Evolutionary conservation across 2,797 vertebrate species (phyloP), one percentile per base, ranked within the genome.

Genomic region (Sebastes jordani): DNA sequence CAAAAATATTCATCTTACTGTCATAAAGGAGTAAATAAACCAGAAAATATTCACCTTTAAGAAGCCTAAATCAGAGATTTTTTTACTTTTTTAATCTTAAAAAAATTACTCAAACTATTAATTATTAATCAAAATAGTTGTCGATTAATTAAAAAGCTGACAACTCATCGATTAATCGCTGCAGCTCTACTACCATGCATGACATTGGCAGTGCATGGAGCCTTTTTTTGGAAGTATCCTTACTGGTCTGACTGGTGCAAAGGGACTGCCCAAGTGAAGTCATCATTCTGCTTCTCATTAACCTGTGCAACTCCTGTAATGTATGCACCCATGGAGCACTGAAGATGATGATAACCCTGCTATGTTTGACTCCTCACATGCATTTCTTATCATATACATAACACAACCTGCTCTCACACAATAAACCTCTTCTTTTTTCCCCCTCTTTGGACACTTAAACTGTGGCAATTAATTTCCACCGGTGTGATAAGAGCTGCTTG

Each of bases 211-310:
- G 2, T 16, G 66, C 13, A 73, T 25, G 3, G 6, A 71, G 61
- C 6, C 54, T 49, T n/a, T 55, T 25, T n/a, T 13, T 74, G 25
- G 27, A 59, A 83, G 32, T 29, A 71, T 18, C 58, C 32, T 80
- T 25, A 65, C 49, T 73, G 78, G 64, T 68, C 36, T 82, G 67
- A 76, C 55, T 86, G 80, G 76, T 86, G 74, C 67, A 86, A 52
- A 29, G 77, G 65, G 54, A 71, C 55, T 20, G 14, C 75, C 52
- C 76, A 56, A 63, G 59, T 30, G 30, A 75, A 68, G 63, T 66
- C 68, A 46, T 56, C 58, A 49, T 18, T 46, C 58, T 74, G 80
- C 18, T 76, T 73, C 88, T 84, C 81, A 82, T 87, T 85, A 82
- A 81, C 67, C 88, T 83, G 80, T 83, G 80, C 49, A 71, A 62